These are phyloP conservation scores for Lepidurus apus DNA, from an alignment of 1,140 invertebrate species.

Conservation along the genomic window DNA sequence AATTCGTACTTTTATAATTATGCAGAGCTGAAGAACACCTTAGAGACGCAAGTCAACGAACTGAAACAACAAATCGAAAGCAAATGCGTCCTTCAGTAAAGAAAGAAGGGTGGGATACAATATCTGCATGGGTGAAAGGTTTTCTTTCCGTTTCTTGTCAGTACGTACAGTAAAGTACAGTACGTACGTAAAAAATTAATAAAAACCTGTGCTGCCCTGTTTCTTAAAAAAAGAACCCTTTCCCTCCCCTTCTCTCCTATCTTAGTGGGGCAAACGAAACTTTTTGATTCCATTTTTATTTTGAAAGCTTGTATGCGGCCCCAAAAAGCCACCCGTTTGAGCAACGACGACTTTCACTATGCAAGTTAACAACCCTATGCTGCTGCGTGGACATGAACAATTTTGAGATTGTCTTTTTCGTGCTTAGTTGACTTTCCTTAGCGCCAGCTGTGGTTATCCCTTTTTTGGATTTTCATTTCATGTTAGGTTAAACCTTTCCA, in stretches of 20 bases:
- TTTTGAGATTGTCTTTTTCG: constrained; percentile 2
- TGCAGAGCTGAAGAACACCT: constrained; percentile 88
- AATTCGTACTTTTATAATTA: constrained; percentile 41
- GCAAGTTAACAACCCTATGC: constrained; percentile 21
- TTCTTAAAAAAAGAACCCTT: not conserved
- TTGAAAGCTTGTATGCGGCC: constrained; percentile 1
- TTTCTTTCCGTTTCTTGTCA: not conserved
- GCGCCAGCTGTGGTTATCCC: not conserved
- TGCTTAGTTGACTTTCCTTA: not conserved
- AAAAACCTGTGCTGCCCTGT: too few relatives aligned
- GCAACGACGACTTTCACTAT: constrained; percentile 21
- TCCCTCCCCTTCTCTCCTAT: not conserved
- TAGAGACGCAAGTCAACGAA: constrained; percentile 91
- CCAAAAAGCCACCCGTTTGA: constrained; percentile 17
- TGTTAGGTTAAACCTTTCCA: not conserved
- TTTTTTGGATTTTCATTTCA: not conserved
- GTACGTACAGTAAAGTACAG: too few relatives aligned
- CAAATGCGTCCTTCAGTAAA: constrained; percentile 81
- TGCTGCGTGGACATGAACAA: constrained; percentile 18
- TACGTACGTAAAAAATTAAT: too few relatives aligned
- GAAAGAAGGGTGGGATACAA: not conserved
- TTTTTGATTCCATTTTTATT: not conserved
- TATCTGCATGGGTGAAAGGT: not conserved
- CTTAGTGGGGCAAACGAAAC: too few relatives aligned
- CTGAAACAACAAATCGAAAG: constrained; percentile 89